Evolutionary conservation across 2,888 invertebrate species (phyloP).

Genomic region (Parnassius mnemosyne): DNA sequence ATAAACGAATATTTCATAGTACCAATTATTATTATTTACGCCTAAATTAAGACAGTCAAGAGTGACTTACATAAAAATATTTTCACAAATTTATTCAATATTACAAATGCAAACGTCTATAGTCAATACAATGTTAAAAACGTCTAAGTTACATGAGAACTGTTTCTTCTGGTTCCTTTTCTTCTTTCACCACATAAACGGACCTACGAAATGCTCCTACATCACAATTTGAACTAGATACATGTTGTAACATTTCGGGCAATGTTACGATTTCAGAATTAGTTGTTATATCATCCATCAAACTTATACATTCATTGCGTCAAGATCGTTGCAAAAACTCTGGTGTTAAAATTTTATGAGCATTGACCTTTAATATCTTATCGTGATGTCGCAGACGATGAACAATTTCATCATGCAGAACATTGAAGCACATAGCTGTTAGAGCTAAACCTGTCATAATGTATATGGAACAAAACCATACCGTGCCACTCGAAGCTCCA

Average conservation of each 20-base stretch:
- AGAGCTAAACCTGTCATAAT: slow-evolving; percentile 94
- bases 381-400: slow-evolving; percentile 86
- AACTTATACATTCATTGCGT: slow-evolving; percentile 69
- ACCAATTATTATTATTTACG: slow-evolving; percentile 1
- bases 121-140: slow-evolving; percentile 17
- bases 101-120: slow-evolving; percentile 21
- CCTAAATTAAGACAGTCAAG: slow-evolving; percentile 16
- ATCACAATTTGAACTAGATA: slow-evolving; percentile 58
- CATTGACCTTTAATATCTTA: slow-evolving; percentile 59
- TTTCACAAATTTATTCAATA: slow-evolving; percentile 16
- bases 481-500: slow-evolving; percentile 82
- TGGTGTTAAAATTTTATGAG: slow-evolving; percentile 66
- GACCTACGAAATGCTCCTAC: slow-evolving; percentile 65
- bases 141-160: slow-evolving; percentile 56
- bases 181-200: slow-evolving; percentile 64
- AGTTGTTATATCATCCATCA: slow-evolving; percentile 67
- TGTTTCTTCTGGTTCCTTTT: slow-evolving; percentile 63
- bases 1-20: slow-evolving; percentile 8
- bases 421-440: slow-evolving; percentile 95
- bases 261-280: slow-evolving; percentile 69
- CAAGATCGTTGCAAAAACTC: slow-evolving; percentile 73
- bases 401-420: slow-evolving; percentile 92
- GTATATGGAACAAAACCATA: slow-evolving; percentile 95
- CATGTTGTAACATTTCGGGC: slow-evolving; percentile 73
- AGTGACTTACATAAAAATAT: slow-evolving; percentile 4